Evolutionary conservation across 53 echinoderm and acorn worm species (phyloP), one percentile per base, ranked within the genome.

Genomic region (Pentamera pediparva): DNA sequence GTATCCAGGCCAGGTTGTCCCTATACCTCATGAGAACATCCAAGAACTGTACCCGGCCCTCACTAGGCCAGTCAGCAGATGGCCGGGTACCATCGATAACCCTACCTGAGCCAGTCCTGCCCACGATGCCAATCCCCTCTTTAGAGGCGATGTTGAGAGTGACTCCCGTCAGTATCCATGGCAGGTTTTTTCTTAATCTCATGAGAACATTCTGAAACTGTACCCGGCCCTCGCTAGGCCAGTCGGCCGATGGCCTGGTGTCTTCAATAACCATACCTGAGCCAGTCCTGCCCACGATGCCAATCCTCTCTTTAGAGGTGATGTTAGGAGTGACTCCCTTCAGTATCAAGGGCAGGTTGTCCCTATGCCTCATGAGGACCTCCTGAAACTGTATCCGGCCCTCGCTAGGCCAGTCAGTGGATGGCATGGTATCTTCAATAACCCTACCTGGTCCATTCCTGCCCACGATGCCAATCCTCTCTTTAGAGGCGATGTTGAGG

Each of bases 371-470:
- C 92, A 92, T 89, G 62, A 80, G 53, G 27, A 89, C 48, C 24
- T 74, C 61, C 15, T 82, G 43, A n/a, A 92, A 81, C 39, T 75
- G 54, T 39, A 92, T 55, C 12, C 25, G 65, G 15, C 92, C 92
- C 50, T 86, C 81, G 34, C 22, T 35, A 29, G 81, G 81, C 81
- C 81, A 81, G 12, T 61, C 74, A 21, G 51, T 25, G 9, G 74
- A 5, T 15, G 81, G 81, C 15, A 55, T 57, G 41, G 59, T 69
- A 13, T 59, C 37, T 31, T 81, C 74, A 45, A 70, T 70, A n/a
- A n/a, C n/a, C 86, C 90, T 54, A 92, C 92, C 92, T 74, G 92
- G 89, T 10, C 92, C 92, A 0, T 89, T 92, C 62, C 92, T 86
- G 5, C 92, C 92, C 27, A 92, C 89, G 39, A 92, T 89, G n/a